phyloP scores from a whole-genome alignment of 2,113 vertebrate species.

The Cyanistes caeruleus region DNA sequence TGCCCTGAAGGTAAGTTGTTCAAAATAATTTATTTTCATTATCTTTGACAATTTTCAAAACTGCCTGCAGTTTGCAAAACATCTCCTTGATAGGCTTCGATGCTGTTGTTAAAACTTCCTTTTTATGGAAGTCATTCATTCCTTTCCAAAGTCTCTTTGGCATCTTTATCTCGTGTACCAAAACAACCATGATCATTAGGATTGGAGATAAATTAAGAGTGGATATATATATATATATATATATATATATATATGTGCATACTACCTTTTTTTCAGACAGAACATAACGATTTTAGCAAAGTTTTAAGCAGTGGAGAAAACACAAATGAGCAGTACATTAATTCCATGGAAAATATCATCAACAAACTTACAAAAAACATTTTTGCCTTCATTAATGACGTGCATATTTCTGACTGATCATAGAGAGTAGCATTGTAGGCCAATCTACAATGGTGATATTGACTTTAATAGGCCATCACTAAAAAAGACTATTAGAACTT shows the following conservation, averaged over 20 bases:
- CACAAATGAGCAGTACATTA: not conserved
- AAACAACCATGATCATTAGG: not conserved
- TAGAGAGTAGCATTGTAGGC: not conserved
- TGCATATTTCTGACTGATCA: not conserved
- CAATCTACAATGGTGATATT: not conserved
- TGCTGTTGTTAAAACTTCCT: not conserved
- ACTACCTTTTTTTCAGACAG: not conserved
- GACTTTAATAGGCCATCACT: not conserved
- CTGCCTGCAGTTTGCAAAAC: constrained; percentile 2
- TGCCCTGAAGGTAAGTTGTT: constrained; percentile 75
- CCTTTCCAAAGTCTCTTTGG: constrained; percentile 24
- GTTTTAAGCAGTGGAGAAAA: not conserved
- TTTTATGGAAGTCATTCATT: not conserved
- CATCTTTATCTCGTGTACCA: not conserved
- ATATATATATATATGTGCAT: not conserved
- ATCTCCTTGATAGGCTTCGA: constrained; percentile 13
- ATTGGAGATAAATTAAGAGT: not conserved
- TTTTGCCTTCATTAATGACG: not conserved
- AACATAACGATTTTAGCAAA: not conserved
- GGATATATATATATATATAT: not conserved
- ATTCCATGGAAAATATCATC: not conserved
- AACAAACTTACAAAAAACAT: not conserved
- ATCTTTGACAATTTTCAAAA: constrained; percentile 40
- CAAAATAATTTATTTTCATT: constrained; percentile 60
- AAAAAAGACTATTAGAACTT: not conserved